Base-by-base conservation (phyloP, 2,797 vertebrate genomes). In the Chloroceryle amazona region DNA sequence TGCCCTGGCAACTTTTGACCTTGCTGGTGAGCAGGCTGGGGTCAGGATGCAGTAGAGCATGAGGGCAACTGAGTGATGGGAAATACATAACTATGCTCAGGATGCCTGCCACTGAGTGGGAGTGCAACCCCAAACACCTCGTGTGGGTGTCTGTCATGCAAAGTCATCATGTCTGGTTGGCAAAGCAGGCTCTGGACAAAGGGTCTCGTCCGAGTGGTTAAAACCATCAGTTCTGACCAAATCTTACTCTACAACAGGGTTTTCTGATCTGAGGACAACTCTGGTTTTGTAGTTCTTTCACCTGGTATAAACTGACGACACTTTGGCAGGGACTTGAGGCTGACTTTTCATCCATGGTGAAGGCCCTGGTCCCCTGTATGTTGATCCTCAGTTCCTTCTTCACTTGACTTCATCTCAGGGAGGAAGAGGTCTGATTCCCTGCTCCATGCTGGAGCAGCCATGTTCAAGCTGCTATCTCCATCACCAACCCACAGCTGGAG, bases 271-370 rank as follows among this genome's bases (percentile, higher is more conserved):
- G 49, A 65, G 19, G 13, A 21, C 21, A 54, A 1, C 8, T 82
- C 47, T 76, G 7, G 3, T 80, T 78, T 44, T 66, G 11, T 23
- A 33, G 4, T 8, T 9, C 16, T 73, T 33, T 68, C 22, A 35
- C 7, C 21, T 78, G 33, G 14, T 39, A 19, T 14, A 35, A 89
- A 46, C 6, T 28, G 3, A 23, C 65, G 49, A 55, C 19, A 15
- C 39, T 65, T 81, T 26, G 18, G 35, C 42, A 52, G 12, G 3
- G 22, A 33, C 15, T 22, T 62, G 25, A 84, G n/a, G 14, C 17
- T 71, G 61, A 39, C 3, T 1, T 13, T 60, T 62, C 47, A n/a
- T 9, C 14, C 0, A 0, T 66, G 61, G 23, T 35, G 18, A 49
- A 81, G 60, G 25, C 31, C 39, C 20, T 42, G 25, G 3, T 86